phyloP scores from a whole-genome alignment of 2,888 invertebrate species.

The Myathropa florea region DNA sequence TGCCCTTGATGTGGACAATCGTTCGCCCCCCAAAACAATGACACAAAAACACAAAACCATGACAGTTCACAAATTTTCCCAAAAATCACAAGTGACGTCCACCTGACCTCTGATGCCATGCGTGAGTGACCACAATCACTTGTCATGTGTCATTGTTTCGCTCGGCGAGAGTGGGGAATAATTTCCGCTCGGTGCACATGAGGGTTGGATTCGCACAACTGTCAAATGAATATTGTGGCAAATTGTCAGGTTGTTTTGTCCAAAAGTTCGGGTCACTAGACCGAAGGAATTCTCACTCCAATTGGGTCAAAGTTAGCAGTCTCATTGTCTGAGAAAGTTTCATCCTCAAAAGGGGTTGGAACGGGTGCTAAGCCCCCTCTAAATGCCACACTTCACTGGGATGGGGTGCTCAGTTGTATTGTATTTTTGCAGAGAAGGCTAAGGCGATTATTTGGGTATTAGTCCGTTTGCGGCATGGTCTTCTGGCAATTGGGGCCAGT shows the following conservation, averaged over 20 bases:
- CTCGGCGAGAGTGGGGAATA: slow-evolving; percentile 18
- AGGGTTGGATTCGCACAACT: slow-evolving; percentile 26
- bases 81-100: slow-evolving; percentile 52
- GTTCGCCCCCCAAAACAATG: slow-evolving; percentile 19
- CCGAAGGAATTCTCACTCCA: not conserved
- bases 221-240: slow-evolving; percentile 35
- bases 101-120: slow-evolving; percentile 76
- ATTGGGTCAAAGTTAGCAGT: slow-evolving; percentile 16
- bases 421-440: slow-evolving; percentile 47
- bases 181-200: slow-evolving; percentile 53
- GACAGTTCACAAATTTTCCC: slow-evolving; percentile 42
- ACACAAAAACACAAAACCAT: slow-evolving; percentile 27
- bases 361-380: not conserved
- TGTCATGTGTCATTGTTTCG: slow-evolving; percentile 42
- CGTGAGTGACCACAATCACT: slow-evolving; percentile 72
- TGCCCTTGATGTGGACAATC: slow-evolving; percentile 47
- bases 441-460: slow-evolving; percentile 61
- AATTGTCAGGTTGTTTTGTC: slow-evolving; percentile 11
- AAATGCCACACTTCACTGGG: too few species aligned
- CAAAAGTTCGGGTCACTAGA: not conserved
- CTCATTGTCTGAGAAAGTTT: not conserved
- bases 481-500: slow-evolving; percentile 45
- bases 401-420: too few species aligned
- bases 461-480: slow-evolving; percentile 25
- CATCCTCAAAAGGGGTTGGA: slow-evolving; percentile 1